Conservation (phyloP, 2,797 vertebrate genomes). For the Halcyon smyrnensis region DNA sequence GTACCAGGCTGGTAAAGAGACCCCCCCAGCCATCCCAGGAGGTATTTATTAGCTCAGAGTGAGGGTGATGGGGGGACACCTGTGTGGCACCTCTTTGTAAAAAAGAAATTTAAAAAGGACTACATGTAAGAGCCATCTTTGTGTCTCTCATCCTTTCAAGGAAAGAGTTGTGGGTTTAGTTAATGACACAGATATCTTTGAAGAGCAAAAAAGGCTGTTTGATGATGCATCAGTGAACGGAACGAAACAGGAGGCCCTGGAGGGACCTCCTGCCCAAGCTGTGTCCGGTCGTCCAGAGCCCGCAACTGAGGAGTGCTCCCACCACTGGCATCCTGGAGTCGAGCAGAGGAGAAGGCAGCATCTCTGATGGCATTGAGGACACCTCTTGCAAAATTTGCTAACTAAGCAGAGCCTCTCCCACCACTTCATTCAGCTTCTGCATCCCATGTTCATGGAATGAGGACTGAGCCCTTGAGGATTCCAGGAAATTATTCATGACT, state of each 20-base stretch:
- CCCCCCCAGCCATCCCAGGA: neutral
- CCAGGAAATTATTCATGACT: neutral
- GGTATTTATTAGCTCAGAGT: neutral
- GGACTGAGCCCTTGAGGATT: neutral
- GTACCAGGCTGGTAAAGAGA: neutral
- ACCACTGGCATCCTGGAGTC: accelerated
- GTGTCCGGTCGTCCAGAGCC: accelerated
- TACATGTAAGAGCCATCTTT: accelerated
- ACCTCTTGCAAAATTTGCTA: neutral
- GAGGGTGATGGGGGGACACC: neutral
- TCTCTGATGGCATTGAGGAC: accelerated
- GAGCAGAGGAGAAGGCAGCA: accelerated
- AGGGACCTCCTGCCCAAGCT: neutral
- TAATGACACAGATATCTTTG: neutral
- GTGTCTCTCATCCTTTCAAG: neutral
- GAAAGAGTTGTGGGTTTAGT: neutral
- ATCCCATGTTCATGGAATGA: accelerated
- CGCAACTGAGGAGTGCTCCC: accelerated
- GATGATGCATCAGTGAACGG: accelerated
- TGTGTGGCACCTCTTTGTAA: neutral
- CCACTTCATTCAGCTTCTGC: neutral
- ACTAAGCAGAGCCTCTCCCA: neutral
- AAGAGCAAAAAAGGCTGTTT: neutral
- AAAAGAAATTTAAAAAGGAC: neutral
- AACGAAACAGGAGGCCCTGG: accelerated